phyloP scores from a whole-genome alignment of 2,113 vertebrate species.

The Clarias batrachus region DNA sequence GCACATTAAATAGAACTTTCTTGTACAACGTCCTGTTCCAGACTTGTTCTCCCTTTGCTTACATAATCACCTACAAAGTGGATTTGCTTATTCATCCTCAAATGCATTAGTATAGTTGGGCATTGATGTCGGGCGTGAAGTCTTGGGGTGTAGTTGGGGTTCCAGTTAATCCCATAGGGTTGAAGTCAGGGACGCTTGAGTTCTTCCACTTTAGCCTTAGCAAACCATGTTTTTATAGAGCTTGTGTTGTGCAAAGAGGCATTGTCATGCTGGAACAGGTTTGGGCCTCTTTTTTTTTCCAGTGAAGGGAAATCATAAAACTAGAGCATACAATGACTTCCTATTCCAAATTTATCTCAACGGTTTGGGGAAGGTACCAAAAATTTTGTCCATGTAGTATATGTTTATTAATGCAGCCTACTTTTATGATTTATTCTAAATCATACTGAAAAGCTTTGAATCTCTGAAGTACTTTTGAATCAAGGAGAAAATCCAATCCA shows the following conservation, averaged over 20 bases:
- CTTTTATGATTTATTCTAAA: slow-evolving; percentile 13
- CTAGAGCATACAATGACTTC: not conserved
- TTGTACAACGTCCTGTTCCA: not conserved
- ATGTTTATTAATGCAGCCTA: not conserved
- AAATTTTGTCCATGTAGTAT: not conserved
- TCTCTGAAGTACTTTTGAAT: not conserved
- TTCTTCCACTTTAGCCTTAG: not conserved
- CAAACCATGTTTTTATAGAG: not conserved
- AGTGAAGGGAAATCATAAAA: not conserved
- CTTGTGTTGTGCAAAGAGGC: not conserved
- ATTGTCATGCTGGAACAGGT: not conserved
- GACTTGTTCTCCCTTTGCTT: not conserved
- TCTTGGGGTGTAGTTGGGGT: not conserved
- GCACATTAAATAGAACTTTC: not conserved
- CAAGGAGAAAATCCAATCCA: not conserved
- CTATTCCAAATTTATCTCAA: not conserved
- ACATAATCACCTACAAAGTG: not conserved
- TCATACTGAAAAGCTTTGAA: slow-evolving; percentile 1
- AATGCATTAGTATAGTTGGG: not conserved
- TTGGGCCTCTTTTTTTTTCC: not conserved
- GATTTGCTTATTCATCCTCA: not conserved
- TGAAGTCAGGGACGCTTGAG: not conserved
- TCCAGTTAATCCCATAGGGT: not conserved
- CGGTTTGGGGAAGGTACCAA: not conserved
- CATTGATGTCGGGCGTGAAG: not conserved